Conservation (phyloP, 2,888 invertebrate genomes). For the Carterocephalus palaemon region DNA sequence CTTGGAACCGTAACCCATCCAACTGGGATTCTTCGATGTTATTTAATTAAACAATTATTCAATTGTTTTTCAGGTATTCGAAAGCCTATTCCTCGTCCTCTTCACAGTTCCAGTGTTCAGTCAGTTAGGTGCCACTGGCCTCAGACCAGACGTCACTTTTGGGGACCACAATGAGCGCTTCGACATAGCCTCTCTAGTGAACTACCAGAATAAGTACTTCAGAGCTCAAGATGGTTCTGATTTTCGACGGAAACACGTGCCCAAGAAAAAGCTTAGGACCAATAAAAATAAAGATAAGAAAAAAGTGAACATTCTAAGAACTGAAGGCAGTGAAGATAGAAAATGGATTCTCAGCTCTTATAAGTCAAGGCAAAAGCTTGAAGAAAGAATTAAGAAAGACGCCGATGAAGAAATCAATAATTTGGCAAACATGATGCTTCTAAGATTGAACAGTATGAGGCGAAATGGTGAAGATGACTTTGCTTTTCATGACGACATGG, state of each 20-base stretch:
- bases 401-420: constrained; percentile 27
- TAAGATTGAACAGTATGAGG: constrained; percentile 26
- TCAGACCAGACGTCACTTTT: constrained; percentile 54
- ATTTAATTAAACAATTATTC: neutral
- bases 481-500: constrained; percentile 41
- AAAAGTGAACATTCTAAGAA: too few species aligned
- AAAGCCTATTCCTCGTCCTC: constrained; percentile 24
- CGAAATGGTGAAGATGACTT: constrained; percentile 34
- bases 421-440: constrained; percentile 29
- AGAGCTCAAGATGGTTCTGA: constrained; percentile 25
- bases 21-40: too few species aligned
- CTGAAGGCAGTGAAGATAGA: neutral
- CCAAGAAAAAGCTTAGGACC: neutral
- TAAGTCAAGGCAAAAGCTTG: constrained; percentile 20
- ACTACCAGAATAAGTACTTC: constrained; percentile 36
- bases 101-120: constrained; percentile 29
- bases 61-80: neutral
- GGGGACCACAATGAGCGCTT: constrained; percentile 52
- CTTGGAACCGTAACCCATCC: too few species aligned
- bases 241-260: constrained; percentile 31
- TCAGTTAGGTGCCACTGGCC: constrained; percentile 36
- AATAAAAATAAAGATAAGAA: too few species aligned
- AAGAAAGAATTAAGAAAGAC: constrained; percentile 18
- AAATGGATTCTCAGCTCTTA: constrained; percentile 5
- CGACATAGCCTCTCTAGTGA: constrained; percentile 44